These are phyloP conservation scores for Malurus cyaneus DNA, from an alignment of 2,113 vertebrate species.

Conservation along the genomic window DNA sequence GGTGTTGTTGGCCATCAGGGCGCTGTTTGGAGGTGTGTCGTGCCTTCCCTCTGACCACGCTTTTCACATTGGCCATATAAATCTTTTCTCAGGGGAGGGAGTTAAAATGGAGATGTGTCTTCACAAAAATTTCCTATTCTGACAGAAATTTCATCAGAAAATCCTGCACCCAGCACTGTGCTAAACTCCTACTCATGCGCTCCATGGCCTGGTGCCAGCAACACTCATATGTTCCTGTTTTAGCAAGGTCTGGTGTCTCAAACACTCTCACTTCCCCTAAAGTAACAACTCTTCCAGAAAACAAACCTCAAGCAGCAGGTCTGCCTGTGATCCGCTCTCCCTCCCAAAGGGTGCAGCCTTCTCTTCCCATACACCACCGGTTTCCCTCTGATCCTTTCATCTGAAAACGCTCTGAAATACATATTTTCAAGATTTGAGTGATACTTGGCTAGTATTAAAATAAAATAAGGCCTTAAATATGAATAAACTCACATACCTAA, in stretches of 20 bases:
- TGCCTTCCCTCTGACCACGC: background rate
- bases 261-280: background rate
- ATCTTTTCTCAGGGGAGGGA: background rate
- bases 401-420: background rate
- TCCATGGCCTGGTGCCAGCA: background rate
- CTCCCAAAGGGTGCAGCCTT: background rate
- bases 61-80: background rate
- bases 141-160: slow-evolving; percentile 16
- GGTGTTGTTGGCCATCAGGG: background rate
- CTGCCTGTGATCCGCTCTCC: background rate
- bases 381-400: background rate
- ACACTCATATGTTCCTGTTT: background rate
- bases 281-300: background rate
- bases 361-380: background rate
- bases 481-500: background rate
- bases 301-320: background rate
- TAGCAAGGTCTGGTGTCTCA: background rate
- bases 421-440: background rate
- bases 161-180: background rate
- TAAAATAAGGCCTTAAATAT: background rate
- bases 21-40: background rate
- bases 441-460: background rate
- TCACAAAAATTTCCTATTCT: background rate
- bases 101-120: background rate
- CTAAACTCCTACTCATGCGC: background rate